phyloP scores from a whole-genome alignment of 2,797 vertebrate genomes.

The Tragelaphus eurycerus region DNA sequence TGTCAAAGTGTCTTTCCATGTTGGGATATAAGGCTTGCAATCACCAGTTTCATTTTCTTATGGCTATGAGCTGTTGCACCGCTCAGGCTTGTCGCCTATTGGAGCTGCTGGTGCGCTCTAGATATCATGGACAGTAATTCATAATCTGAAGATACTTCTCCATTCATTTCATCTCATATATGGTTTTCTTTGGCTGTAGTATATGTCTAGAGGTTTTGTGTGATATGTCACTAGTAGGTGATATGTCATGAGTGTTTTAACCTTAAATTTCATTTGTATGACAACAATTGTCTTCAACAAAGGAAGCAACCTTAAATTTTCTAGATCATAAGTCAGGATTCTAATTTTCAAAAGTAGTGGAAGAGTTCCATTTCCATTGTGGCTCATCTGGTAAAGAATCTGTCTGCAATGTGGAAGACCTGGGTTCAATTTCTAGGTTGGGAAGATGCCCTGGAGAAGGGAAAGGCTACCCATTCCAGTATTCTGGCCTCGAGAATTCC shows the following conservation, averaged over 20 bases:
- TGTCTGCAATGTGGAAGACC: neutral
- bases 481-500: neutral
- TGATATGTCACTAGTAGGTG: neutral
- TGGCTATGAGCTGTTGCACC: neutral
- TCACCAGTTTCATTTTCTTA: neutral
- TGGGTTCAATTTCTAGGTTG: neutral
- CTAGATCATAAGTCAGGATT: neutral
- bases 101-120: neutral
- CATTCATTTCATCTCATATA: neutral
- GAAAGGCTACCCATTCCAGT: neutral
- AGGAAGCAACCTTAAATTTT: neutral
- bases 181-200: neutral
- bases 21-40: neutral
- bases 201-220: neutral
- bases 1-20: constrained; percentile 21
- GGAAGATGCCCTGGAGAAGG: neutral
- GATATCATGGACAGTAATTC: neutral
- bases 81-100: neutral
- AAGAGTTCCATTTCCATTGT: neutral
- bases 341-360: constrained; percentile 6
- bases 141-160: neutral
- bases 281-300: neutral
- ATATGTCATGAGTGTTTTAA: neutral
- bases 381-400: neutral
- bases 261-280: neutral